Conservation (phyloP, 2,888 invertebrate species). For the Caenorhabditis sulstoni region DNA sequence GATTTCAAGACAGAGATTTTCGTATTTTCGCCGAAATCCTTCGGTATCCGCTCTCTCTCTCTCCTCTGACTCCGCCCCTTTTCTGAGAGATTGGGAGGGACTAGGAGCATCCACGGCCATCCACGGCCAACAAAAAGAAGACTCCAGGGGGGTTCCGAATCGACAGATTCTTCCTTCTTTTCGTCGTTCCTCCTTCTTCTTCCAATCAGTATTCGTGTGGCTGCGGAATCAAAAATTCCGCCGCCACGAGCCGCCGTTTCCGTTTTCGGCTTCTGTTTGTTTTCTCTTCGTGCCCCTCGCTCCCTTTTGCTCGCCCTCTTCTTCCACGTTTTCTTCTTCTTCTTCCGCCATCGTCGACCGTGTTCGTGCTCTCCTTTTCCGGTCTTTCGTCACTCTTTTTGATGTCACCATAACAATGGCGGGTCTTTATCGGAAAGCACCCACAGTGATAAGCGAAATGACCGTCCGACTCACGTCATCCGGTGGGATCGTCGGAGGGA, state of each 20-base stretch:
- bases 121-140: no score
- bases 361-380: conserved; percentile 7
- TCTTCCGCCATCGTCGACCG: no score
- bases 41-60: background rate
- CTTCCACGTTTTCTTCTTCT: background rate
- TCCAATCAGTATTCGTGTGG: conserved; percentile 31
- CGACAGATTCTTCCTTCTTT: background rate
- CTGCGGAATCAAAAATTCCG: conserved; percentile 28
- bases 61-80: no score
- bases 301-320: background rate
- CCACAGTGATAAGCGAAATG: conserved; percentile 16
- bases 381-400: conserved; percentile 27
- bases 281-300: no score
- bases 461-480: conserved; percentile 28
- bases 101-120: no score
- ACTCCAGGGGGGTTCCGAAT: no score
- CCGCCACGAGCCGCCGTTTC: background rate
- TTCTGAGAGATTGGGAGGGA: no score
- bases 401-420: conserved; percentile 41
- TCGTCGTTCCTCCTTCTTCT: background rate
- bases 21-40: background rate
- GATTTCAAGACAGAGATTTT: no score
- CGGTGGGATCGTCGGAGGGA: conserved; percentile 23
- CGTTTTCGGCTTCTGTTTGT: conserved; percentile 22
- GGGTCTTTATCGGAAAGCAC: conserved; percentile 31